A percentile compares a stretch with the other conserved stretches of the same genome.
These are phyloP conservation scores for Microctenopoma steveboyesi DNA, from an alignment of 2,797 vertebrate genomes.

Conservation along the genomic window DNA sequence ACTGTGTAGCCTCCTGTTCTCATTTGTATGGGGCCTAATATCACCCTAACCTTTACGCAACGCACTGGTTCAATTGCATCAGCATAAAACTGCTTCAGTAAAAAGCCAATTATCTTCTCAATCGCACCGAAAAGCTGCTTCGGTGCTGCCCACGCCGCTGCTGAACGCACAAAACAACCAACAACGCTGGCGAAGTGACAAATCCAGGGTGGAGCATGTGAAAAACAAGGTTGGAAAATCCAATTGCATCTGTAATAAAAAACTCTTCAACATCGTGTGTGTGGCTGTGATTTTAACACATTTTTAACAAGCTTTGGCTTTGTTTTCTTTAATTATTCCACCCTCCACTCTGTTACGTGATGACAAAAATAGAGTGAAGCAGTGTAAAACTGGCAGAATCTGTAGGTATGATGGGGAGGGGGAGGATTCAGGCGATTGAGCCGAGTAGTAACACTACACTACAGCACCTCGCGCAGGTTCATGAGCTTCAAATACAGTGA, in stretches of 20 bases:
- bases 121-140: slow-evolving; percentile 39
- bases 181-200: slow-evolving; percentile 38
- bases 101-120: slow-evolving; percentile 76
- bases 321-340: background rate
- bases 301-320: slow-evolving; percentile 21
- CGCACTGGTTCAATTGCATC: slow-evolving; percentile 65
- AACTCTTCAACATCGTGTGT: slow-evolving; percentile 18
- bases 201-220: slow-evolving; percentile 27
- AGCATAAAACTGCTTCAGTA: slow-evolving; percentile 69
- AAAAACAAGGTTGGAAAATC: slow-evolving; percentile 31
- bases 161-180: slow-evolving; percentile 32
- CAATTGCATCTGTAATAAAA: slow-evolving; percentile 39
- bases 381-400: background rate
- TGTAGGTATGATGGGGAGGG: background rate
- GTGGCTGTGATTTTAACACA: background rate
- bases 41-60: slow-evolving; percentile 69
- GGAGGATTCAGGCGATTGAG: background rate
- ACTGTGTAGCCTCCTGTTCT: slow-evolving; percentile 60
- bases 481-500: background rate
- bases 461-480: background rate
- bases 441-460: background rate
- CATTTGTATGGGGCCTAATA: slow-evolving; percentile 74
- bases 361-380: slow-evolving; percentile 1
- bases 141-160: slow-evolving; percentile 42
- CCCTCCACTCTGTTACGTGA: background rate